Evolutionary conservation across 2,888 invertebrate species (phyloP).

Genomic region (Dicyrtoma fusca): DNA sequence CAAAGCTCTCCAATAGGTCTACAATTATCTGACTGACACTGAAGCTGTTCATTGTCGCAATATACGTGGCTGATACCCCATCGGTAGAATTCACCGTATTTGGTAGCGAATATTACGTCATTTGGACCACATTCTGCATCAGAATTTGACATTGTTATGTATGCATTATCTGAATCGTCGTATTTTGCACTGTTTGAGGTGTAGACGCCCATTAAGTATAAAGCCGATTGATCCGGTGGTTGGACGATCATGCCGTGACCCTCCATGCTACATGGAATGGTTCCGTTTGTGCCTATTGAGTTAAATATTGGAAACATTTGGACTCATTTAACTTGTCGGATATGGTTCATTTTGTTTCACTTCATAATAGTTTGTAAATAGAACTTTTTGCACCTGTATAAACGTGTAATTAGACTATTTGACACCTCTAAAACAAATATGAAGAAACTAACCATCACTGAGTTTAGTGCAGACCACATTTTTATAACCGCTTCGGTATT

Average conservation of each 20-base stretch:
- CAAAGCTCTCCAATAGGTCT: background rate
- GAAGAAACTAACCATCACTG: too few species aligned
- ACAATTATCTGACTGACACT: constrained; percentile 12
- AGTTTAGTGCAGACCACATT: too few species aligned
- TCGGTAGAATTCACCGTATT: background rate
- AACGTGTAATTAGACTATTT: background rate
- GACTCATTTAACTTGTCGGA: too few species aligned
- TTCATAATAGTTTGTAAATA: too few species aligned
- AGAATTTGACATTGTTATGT: background rate
- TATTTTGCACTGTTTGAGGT: constrained; percentile 7
- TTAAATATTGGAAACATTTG: background rate
- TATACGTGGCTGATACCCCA: background rate
- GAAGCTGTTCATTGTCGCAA: background rate
- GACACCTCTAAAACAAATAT: too few species aligned
- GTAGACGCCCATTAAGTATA: constrained; percentile 2
- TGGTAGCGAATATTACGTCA: constrained; percentile 1
- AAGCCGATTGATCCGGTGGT: background rate
- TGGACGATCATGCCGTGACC: background rate
- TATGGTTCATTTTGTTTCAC: too few species aligned
- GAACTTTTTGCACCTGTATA: too few species aligned
- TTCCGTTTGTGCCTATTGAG: background rate
- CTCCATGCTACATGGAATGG: background rate
- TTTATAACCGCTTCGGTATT: too few species aligned
- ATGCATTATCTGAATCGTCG: too few species aligned
- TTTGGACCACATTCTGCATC: background rate